Conservation (phyloP, 1,140 invertebrate genomes). For the Protaetia brevitarsis region DNA sequence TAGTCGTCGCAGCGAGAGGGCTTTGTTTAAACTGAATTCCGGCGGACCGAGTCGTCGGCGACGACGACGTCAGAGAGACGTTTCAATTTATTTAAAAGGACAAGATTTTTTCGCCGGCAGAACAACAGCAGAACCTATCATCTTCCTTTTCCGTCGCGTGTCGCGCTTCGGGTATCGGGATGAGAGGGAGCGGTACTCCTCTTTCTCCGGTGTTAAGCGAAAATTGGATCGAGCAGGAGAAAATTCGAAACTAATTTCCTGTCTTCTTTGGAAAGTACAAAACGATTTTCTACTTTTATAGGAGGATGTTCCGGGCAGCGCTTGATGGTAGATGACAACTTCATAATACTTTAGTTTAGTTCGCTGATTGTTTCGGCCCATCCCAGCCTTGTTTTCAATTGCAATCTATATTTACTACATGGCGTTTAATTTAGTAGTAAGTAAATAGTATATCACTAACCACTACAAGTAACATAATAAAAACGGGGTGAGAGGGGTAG, state of each 20-base stretch:
- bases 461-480: too few relatives aligned
- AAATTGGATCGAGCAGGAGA: constrained; percentile 6
- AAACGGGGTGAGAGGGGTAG: too few relatives aligned
- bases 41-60: not conserved
- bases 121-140: constrained; percentile 3
- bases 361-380: too few relatives aligned
- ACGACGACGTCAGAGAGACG: not conserved
- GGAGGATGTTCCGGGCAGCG: not conserved
- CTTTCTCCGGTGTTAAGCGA: not conserved
- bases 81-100: constrained; percentile 17
- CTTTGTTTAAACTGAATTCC: constrained; percentile 16
- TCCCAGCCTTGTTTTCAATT: too few relatives aligned
- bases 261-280: constrained; percentile 2
- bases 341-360: constrained; percentile 14
- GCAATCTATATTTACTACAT: too few relatives aligned
- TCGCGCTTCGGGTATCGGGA: not conserved
- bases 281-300: not conserved
- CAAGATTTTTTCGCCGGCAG: not conserved
- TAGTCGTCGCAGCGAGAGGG: too few relatives aligned
- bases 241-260: constrained; percentile 18
- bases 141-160: not conserved
- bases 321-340: constrained; percentile 4
- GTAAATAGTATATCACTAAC: too few relatives aligned
- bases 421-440: too few relatives aligned
- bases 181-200: not conserved